Conservation (phyloP, 2,888 invertebrate genomes). For the Ectemnius lituratus region DNA sequence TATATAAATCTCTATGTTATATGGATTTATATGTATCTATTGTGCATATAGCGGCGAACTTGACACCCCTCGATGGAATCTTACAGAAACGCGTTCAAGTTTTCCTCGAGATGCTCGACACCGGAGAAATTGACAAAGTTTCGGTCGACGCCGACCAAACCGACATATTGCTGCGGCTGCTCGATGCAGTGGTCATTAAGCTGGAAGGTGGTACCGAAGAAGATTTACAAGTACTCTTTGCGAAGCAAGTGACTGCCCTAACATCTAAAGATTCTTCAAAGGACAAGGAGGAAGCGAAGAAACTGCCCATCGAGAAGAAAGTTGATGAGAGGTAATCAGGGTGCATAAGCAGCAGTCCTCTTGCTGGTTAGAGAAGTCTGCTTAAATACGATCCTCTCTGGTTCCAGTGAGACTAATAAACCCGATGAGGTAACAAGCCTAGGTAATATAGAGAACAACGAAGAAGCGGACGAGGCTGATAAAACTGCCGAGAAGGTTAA, state of each 20-base stretch:
- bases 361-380: not conserved
- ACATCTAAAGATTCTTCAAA: conserved; percentile 61
- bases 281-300: conserved; percentile 65
- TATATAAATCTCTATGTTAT: too few species aligned
- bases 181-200: conserved; percentile 98
- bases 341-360: too few species aligned
- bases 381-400: not conserved
- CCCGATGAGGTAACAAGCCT: conserved; percentile 68
- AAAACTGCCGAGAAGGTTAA: conserved; percentile 67
- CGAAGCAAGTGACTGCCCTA: conserved; percentile 63
- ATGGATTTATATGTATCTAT: too few species aligned
- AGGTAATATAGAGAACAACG: conserved; percentile 77
- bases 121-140: conserved; percentile 86
- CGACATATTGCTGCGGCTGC: conserved; percentile 88
- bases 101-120: conserved; percentile 90
- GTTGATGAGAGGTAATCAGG: conserved; percentile 57
- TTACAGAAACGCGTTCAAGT: conserved; percentile 91
- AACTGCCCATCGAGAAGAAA: conserved; percentile 65
- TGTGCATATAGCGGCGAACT: too few species aligned
- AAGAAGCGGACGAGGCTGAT: conserved; percentile 77
- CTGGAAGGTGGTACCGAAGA: conserved; percentile 95
- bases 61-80: not conserved
- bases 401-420: conserved; percentile 57
- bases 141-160: conserved; percentile 92
- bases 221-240: conserved; percentile 92